Evolutionary conservation across 2,797 vertebrate genomes (phyloP), one percentile per base, ranked within the genome.

Genomic region (Schizopygopsis malacanthus): DNA sequence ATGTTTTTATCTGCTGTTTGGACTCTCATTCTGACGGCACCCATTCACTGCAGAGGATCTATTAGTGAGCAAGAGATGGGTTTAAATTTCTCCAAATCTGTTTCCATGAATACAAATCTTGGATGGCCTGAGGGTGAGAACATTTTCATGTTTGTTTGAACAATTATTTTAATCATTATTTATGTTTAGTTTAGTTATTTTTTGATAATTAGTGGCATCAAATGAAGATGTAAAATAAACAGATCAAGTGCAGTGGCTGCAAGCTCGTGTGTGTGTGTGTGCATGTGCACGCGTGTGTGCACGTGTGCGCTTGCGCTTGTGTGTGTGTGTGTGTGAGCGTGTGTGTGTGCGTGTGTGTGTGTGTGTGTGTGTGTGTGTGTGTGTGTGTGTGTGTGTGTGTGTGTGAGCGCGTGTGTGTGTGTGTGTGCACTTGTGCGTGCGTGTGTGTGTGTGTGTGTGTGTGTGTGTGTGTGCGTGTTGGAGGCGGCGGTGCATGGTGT

Each of bases 401-500:
- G 33, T 33, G 33, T 2, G 33, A 0, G 33, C 2, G 33, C 2
- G 33, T 33, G 33, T 33, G 33, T 33, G 33, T 1, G 33, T 33
- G 33, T 33, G 33, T 33, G 33, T 1, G 77, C 6, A 41, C 3
- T 2, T 2, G 16, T 20, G 65, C 2, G 37, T 41, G 37, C 20
- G 39, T 6, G 6, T 6, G 39, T 39, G 39, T 7, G 4, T 69
- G 67, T 41, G 52, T 16, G 18, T 65, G 78, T 0, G 63, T 25
- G 4, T 69, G 67, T 41, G 52, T 16, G 18, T 65, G 78, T 0
- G 63, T 25, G 67, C 16, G 50, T 43, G 80, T 37, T 18, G 18
- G 76, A 28, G 33, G 54, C 41, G 56, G 22, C 7, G 13, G 39
- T 79, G 77, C 75, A 20, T 82, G 54, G 45, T 67, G 72, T 77